Percentiles rank a stretch among this genome's conserved stretches.
phyloP scores from a whole-genome alignment of 2,888 invertebrate species.

The Cosmia pyralina region DNA sequence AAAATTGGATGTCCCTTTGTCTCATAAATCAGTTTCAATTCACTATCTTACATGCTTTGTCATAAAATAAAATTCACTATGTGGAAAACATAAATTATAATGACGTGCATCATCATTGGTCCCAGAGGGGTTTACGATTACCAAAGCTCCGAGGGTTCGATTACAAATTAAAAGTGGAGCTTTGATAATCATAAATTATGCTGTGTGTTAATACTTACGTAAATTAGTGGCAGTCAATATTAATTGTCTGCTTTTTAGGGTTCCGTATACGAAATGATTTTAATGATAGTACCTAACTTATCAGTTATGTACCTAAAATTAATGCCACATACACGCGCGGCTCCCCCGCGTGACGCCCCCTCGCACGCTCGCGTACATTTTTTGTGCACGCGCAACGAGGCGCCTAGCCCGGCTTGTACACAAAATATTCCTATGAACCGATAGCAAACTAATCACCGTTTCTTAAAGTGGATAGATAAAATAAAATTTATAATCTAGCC shows the following conservation, averaged over 20 bases:
- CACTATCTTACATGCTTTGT: constrained; percentile 21
- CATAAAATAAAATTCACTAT: constrained; percentile 10
- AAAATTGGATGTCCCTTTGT: constrained; percentile 21
- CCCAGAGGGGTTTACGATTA: not conserved
- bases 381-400: too few relatives aligned
- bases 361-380: too few relatives aligned
- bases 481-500: too few relatives aligned
- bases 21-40: constrained; percentile 43
- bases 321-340: too few relatives aligned
- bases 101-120: not conserved
- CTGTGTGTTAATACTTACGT: not conserved
- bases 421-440: too few relatives aligned
- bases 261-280: not conserved
- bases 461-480: too few relatives aligned
- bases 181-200: not conserved
- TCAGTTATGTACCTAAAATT: too few relatives aligned
- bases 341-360: too few relatives aligned
- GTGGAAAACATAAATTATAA: constrained; percentile 9
- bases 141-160: not conserved
- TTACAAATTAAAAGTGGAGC: not conserved
- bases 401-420: too few relatives aligned
- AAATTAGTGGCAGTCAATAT: not conserved
- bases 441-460: too few relatives aligned
- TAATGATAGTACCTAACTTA: too few relatives aligned
- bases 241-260: not conserved